Evolutionary conservation across 2,113 vertebrate species (phyloP).

Genomic region (Typhlomys cinereus): DNA sequence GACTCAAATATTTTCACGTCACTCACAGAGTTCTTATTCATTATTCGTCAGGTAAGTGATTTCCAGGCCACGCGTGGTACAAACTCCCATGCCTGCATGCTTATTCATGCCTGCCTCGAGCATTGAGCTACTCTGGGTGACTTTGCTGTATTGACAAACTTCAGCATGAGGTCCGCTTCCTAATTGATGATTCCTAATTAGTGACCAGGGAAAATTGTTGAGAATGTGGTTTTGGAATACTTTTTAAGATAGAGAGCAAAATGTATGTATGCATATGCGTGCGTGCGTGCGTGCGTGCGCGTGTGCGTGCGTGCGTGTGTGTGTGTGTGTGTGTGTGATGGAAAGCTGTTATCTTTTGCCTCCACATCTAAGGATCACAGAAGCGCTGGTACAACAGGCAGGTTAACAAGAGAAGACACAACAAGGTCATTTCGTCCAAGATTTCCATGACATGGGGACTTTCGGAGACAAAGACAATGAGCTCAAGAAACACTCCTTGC

Average conservation of each 20-base stretch:
- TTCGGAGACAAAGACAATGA: neutral
- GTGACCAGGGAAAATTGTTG: neutral
- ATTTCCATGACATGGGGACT: neutral
- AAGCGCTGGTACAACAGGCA: neutral
- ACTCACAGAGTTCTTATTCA: slow-evolving; percentile 27
- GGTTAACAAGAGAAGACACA: neutral
- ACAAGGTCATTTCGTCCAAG: neutral
- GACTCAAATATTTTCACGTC: slow-evolving; percentile 49
- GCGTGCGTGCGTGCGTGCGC: too few species aligned
- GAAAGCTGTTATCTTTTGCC: too few species aligned
- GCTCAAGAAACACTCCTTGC: neutral
- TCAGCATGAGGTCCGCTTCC: neutral
- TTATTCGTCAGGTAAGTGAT: slow-evolving; percentile 35
- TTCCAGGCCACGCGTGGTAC: neutral
- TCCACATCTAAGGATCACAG: neutral
- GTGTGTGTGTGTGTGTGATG: too few species aligned
- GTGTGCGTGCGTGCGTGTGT: too few species aligned
- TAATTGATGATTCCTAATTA: neutral
- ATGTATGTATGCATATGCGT: too few species aligned
- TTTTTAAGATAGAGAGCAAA: neutral
- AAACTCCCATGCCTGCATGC: neutral
- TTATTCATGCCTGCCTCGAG: neutral
- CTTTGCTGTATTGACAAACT: slow-evolving; percentile 22
- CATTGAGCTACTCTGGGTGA: neutral
- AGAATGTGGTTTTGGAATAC: neutral